Evolutionary conservation across 2,888 invertebrate genomes (phyloP), one percentile per base, ranked within the genome.

Genomic region (Dolomedes plantarius): DNA sequence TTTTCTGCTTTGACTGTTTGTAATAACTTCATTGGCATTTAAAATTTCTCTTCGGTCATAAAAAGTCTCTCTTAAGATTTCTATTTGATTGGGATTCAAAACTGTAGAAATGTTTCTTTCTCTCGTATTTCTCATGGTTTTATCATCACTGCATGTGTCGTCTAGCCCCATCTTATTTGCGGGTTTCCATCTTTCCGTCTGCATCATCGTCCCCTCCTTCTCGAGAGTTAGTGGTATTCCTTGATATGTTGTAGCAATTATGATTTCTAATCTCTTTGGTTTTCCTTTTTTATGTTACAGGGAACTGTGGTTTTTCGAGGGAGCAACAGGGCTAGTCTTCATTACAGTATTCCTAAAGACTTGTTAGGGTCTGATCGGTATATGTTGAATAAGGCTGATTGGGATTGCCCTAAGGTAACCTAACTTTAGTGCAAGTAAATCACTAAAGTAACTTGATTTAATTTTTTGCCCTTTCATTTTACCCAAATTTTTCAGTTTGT

Each of bases 271-370:
- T 65, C n/a, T 62, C 5, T 65, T 29, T 65, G 31, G 56, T 62
- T 73, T 86, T n/a, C n/a, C 89, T 88, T 89, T 90, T 90, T 91
- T 92, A 91, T 92, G 92, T 93, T 93, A 90, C 93, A 95, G 94
- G 95, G 95, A 87, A 93, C 94, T 81, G 92, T 95, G 89, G 93
- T 94, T 93, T 92, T 95, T 82, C 94, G 94, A 91, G 95, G 95
- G 91, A 77, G 86, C 50, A 94, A 94, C 90, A 93, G 94, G 87
- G 95, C 95, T 86, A 93, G 94, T 39, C 93, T 95, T 93, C 95
- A 95, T 91, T 95, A 95, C 92, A 95, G 95, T 90, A 94, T 95
- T 90, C 94, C 94, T 16, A 94, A 94, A 91, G 94, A 94, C 89
- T 87, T 88, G 27, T 73, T 83, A n/a, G 83, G 86, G 23, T 72